Base-by-base conservation (phyloP, 2,888 invertebrate genomes). In the Cryptocephalus primarius region DNA sequence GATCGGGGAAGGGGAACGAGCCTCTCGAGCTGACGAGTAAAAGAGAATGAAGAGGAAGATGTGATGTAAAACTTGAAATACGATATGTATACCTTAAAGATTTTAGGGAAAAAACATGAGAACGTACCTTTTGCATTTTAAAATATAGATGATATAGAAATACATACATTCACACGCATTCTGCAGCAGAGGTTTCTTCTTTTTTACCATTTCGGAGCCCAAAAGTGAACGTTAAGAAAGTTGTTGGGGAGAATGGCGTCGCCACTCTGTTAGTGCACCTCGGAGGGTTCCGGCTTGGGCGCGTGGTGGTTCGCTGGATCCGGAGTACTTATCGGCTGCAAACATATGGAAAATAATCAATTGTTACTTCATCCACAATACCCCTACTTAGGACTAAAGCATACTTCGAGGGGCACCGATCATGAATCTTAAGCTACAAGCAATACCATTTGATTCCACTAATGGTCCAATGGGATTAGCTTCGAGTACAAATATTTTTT, bases 221-320 rank as follows among this genome's bases (percentile, higher is more conserved):
- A 56, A 54, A 52, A 50, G 50, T 52, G 52, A 57, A 43, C 52
- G 49, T 51, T 52, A 52, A 51, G 48, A 55, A 43, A 48, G 45
- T 51, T 38, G 22, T 22, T 50, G 49, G 52, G 22, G 22, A 40
- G 11, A 32, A 40, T 14, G 40, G 40, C 13, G 40, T 32, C 8
- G 42, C 32, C 9, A 33, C 63, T 22, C 22, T 22, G 71, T 73
- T 79, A 86, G 80, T 86, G 85, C 72, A 85, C 85, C 78, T 88
- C 87, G 65, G 86, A 85, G 70, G 84, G 82, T 76, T 87, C 87
- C 70, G 83, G 81, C 74, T 86, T 85, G 71, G 75, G 70, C 66
- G 84, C 73, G 75, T 84, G 83, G 74, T 86, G 88, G 74, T 85
- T 87, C 70, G 84, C 83, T 73, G 85, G 83, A 74, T 87, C 87